Evolutionary conservation across 2,888 invertebrate species (phyloP).

Genomic region (Pristionchus maxplancki): DNA sequence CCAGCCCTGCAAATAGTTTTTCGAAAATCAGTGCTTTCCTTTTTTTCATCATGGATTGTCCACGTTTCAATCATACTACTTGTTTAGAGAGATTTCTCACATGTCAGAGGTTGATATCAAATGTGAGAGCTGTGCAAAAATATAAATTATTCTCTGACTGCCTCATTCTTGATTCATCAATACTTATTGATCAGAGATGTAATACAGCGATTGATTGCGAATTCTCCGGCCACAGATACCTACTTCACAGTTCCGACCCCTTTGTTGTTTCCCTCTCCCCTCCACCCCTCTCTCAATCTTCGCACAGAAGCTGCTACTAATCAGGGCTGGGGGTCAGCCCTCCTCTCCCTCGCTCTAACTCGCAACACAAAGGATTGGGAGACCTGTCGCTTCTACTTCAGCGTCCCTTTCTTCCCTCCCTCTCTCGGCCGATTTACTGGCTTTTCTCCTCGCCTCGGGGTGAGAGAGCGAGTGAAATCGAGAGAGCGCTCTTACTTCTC

Average conservation of each 20-base stretch:
- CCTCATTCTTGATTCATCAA: neutral
- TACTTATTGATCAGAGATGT: neutral
- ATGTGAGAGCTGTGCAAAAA: too few relatives aligned
- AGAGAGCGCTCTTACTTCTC: conserved; percentile 29
- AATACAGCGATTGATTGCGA: too few relatives aligned
- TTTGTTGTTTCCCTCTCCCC: neutral
- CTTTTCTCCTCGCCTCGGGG: conserved; percentile 3
- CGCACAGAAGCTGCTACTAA: conserved; percentile 48
- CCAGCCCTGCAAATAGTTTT: conserved; percentile 15
- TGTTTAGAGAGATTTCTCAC: neutral
- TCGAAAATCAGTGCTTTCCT: neutral
- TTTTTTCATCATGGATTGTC: neutral
- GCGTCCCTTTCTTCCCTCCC: conserved; percentile 11
- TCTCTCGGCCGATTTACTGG: conserved; percentile 16
- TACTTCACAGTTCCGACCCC: too few relatives aligned
- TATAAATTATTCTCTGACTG: too few relatives aligned
- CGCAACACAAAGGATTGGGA: conserved; percentile 30
- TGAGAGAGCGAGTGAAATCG: neutral
- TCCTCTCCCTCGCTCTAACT: conserved; percentile 6
- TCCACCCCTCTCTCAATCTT: neutral
- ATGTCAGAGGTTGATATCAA: too few relatives aligned
- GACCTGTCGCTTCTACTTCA: conserved; percentile 21
- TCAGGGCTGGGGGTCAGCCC: conserved; percentile 23
- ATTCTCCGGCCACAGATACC: too few relatives aligned
- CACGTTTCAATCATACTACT: neutral